Base-by-base conservation (phyloP, 2,888 invertebrate genomes). In the Dynastes maya region DNA sequence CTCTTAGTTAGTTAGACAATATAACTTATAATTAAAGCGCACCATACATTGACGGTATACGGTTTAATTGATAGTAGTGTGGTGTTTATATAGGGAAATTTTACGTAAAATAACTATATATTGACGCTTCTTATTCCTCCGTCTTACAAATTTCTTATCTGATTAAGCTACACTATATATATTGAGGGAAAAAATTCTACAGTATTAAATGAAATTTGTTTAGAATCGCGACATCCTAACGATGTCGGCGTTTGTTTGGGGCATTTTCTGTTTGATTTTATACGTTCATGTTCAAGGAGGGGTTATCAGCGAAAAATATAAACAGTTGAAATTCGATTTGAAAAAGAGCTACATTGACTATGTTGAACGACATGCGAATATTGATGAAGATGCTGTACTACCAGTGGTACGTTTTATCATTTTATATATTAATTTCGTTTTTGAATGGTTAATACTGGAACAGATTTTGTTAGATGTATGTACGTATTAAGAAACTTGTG, bases 351-450 rank as follows among this genome's bases (percentile, higher is more conserved):
- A 61, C 11, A 3, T 40, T 2, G 27, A 61, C 45, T 63, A 61
- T 6, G 61, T 74, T 3, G 72, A 74, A 45, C 32, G 61, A 16
- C 40, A 74, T 22, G 72, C 72, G 1, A 45, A 74, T 45, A 61
- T 74, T 2, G 27, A 74, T 11, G 72, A 74, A 61, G 72, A 74
- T 49, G 72, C 72, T 27, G 27, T 61, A 16, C 3, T 74, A 27
- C 11, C 16, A 61, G 72, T 74, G 72, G 72, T 74, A 74, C 55
- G 72, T 72, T 55, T 53, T 32, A 9, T 32, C 11, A 32, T 49
- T 68, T 4, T 68, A 51, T 51, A 27, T 37, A 27, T 6, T 51
- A 4, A 51, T 22, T 51, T 51, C 8, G 4, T 64, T 32, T 9
- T 3, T 8, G 32, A 64, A n/a, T 32, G 13, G 8, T n/a, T 32